These are phyloP conservation scores for Mobula hypostoma DNA, from an alignment of 2,113 vertebrate species.

Conservation along the genomic window DNA sequence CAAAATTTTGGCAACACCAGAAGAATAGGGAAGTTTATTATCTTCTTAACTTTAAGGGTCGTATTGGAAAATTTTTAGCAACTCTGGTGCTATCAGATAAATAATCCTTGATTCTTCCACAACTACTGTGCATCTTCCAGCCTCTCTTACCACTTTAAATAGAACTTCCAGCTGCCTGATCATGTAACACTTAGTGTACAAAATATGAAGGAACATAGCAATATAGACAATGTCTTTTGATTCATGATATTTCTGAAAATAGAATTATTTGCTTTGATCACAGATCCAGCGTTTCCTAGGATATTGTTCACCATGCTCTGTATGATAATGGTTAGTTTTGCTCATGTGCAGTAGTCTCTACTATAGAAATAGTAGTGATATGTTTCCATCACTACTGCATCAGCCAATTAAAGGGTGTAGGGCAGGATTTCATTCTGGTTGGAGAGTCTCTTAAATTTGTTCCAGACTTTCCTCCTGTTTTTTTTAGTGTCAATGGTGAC, in stretches of 20 bases:
- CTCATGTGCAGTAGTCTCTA: too few species aligned
- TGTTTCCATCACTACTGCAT: neutral
- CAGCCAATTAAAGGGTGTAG: too few species aligned
- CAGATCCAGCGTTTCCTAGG: neutral
- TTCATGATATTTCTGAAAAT: neutral
- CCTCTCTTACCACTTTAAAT: neutral
- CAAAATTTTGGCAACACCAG: too few species aligned
- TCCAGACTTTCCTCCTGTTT: neutral
- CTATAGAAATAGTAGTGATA: neutral
- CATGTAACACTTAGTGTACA: too few species aligned
- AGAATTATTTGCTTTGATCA: neutral
- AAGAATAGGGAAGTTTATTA: too few species aligned
- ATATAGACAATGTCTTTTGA: neutral
- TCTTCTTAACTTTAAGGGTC: too few species aligned
- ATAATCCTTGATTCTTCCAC: too few species aligned
- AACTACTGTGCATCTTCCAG: neutral
- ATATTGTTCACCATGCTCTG: too few species aligned
- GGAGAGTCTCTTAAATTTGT: neutral
- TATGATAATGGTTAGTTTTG: neutral
- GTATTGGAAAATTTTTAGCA: too few species aligned
- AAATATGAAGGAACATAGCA: neutral
- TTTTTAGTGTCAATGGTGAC: neutral
- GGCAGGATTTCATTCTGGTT: too few species aligned
- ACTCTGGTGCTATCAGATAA: too few species aligned
- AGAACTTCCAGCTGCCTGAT: neutral